phyloP scores from a whole-genome alignment of 2,113 vertebrate genomes.

The Carassius gibelio region DNA sequence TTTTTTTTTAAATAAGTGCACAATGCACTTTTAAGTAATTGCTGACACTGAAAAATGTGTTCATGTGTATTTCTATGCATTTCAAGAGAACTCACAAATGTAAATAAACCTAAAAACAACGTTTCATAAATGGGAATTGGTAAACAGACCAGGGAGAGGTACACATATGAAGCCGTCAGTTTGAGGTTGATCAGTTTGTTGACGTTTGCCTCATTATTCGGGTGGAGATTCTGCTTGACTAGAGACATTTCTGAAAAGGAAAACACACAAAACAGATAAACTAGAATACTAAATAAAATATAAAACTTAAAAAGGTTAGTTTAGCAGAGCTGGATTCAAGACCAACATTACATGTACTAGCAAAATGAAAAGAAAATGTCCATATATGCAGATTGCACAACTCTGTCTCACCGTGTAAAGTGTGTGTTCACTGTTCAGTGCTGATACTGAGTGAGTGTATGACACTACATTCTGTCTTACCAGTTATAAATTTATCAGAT shows the following conservation, averaged over 20 bases:
- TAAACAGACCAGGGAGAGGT: constrained; percentile 67
- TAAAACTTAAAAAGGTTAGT: neutral
- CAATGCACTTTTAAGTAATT: neutral
- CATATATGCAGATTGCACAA: neutral
- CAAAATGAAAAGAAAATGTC: neutral
- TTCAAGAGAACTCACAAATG: neutral
- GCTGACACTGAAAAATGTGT: neutral
- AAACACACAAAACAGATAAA: neutral
- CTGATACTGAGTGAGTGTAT: neutral
- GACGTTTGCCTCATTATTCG: constrained; percentile 70
- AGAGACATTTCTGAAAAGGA: constrained; percentile 68
- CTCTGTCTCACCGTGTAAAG: neutral
- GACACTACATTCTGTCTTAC: neutral
- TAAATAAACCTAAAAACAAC: neutral
- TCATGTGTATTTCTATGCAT: neutral
- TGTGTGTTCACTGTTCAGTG: constrained; percentile 7
- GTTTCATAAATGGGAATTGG: neutral
- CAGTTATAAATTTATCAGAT: neutral
- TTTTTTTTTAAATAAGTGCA: neutral
- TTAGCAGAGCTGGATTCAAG: neutral
- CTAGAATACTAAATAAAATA: neutral
- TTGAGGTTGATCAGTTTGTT: constrained; percentile 76
- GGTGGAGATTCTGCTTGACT: constrained; percentile 73
- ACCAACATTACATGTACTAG: neutral
- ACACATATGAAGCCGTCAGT: constrained; percentile 73